These are phyloP conservation scores for Cyanistes caeruleus DNA, from an alignment of 2,113 vertebrate genomes.

Conservation along the genomic window DNA sequence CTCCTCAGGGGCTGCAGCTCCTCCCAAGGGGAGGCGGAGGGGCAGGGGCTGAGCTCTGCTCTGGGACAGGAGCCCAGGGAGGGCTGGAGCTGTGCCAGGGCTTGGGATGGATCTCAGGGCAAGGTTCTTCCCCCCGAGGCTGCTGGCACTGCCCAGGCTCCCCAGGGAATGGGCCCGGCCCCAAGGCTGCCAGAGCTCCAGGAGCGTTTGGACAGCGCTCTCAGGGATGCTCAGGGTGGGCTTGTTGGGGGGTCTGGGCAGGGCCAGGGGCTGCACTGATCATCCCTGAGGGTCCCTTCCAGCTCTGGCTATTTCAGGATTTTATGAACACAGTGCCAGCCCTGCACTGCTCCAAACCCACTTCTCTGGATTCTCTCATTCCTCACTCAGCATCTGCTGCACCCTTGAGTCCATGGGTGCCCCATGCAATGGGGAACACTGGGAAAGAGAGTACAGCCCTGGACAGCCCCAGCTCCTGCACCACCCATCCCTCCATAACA, in stretches of 20 bases:
- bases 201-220: background rate
- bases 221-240: background rate
- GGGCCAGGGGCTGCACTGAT: fast-evolving
- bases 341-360: background rate
- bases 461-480: background rate
- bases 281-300: fast-evolving
- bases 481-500: background rate
- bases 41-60: background rate
- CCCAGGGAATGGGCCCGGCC: background rate
- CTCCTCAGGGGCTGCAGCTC: no score
- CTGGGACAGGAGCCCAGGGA: background rate
- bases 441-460: background rate
- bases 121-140: background rate
- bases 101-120: background rate
- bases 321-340: background rate
- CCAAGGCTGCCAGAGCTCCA: background rate
- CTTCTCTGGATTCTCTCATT: background rate
- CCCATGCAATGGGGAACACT: background rate
- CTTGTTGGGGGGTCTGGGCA: background rate
- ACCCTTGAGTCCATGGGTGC: fast-evolving
- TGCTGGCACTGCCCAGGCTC: background rate
- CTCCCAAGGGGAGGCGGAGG: no score
- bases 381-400: background rate
- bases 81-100: background rate
- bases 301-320: background rate